Base-by-base conservation (phyloP, 2,113 vertebrate species). In the Grantiella picta region DNA sequence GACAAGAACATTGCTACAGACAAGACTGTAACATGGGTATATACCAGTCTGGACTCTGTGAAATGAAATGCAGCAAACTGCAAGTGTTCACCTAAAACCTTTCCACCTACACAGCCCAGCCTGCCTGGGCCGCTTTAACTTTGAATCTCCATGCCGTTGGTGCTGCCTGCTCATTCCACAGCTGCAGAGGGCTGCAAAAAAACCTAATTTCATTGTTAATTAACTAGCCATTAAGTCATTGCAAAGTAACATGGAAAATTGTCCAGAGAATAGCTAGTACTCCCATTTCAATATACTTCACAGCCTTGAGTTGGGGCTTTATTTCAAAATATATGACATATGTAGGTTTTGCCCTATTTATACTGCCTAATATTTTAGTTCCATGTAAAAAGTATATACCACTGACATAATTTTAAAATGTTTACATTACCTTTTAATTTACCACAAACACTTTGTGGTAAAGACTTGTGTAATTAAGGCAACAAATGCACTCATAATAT, bases 391-490 rank as follows among this genome's bases (percentile, higher is more conserved):
- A 82, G 5, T 65, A 80, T 83, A 89, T 44, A 90, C n/a, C 15
- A 28, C 36, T 79, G 63, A 66, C 73, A 76, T 77, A 78, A 91
- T 72, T 96, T 79, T 18, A 57, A 89, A 92, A 75, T 20, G 84
- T 60, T 86, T 93, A 86, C 31, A 42, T 70, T 81, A 64, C 28
- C 25, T 80, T 79, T 88, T 78, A 88, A 86, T 81, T 93, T 95
- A 94, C 90, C 92, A 86, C 68, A 93, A 93, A 78, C 45, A 84
- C 17, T 42, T 29, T 64, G 90, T 89, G 92, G 92, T 83, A 78
- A 88, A 86, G 52, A 71, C 73, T 70, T 81, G 38, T 45, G 44
- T 70, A 86, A 92, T 88, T 92, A 94, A 59, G 20, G 47, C 38
- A 96, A 93, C 31, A 94, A 83, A 68, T 71, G 31, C 28, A 68